A percentile compares a stretch with the other conserved stretches of the same genome.
Conservation (phyloP, 2,888 invertebrate species). For the Ferrisia virgata region DNA sequence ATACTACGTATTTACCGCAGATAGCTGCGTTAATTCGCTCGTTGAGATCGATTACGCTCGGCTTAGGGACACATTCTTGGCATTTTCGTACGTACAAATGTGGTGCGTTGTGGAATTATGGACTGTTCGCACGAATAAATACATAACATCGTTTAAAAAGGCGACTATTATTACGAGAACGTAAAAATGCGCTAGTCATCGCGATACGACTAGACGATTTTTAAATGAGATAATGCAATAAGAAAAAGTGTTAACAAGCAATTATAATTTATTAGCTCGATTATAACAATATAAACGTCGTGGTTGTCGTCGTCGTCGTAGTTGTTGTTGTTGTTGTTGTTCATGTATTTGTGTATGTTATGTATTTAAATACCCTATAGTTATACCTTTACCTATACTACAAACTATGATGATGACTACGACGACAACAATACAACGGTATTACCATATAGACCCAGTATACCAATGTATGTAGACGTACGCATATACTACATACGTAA, state of each 20-base stretch:
- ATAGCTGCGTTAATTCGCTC: too few species aligned
- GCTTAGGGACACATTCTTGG: too few species aligned
- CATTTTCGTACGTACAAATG: too few species aligned
- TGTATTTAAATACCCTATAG: background rate
- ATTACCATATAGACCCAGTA: too few species aligned
- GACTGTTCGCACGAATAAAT: background rate
- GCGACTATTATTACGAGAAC: background rate
- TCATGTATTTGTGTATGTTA: background rate
- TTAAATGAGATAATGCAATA: background rate
- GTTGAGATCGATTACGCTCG: too few species aligned
- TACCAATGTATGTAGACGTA: too few species aligned
- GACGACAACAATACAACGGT: background rate
- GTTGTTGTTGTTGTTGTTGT: too few species aligned
- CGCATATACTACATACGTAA: background rate
- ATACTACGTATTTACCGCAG: too few species aligned
- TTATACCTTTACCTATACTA: background rate
- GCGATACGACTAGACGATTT: background rate
- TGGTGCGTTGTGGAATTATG: too few species aligned
- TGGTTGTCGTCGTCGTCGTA: too few species aligned
- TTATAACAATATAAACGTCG: slow-evolving; percentile 2
- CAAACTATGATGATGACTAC: background rate
- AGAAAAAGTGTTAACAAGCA: slow-evolving; percentile 22
- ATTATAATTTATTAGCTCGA: slow-evolving; percentile 21
- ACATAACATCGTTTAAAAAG: background rate
- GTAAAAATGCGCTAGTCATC: background rate